Evolutionary conservation across 2,888 invertebrate species (phyloP).

Genomic region (Mesochorus sp.): DNA sequence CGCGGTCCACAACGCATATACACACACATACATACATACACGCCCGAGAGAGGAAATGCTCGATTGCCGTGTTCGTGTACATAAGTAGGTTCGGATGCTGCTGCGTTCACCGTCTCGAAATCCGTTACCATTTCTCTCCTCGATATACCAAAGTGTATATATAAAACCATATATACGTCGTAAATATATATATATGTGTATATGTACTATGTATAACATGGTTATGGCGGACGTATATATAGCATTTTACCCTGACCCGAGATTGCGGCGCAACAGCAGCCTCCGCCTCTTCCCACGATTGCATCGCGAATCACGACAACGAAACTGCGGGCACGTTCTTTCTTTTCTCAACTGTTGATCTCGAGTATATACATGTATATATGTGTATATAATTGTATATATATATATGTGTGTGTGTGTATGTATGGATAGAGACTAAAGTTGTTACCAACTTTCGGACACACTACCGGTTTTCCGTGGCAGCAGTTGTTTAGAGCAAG

Average conservation of each 20-base stretch:
- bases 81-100: slow-evolving; percentile 67
- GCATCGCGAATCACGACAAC: slow-evolving; percentile 59
- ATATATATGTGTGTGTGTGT: neutral
- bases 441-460: slow-evolving; percentile 12
- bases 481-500: neutral
- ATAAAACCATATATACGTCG: slow-evolving; percentile 29
- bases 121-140: slow-evolving; percentile 67
- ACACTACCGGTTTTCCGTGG: slow-evolving; percentile 35
- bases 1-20: slow-evolving; percentile 29
- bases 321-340: slow-evolving; percentile 52
- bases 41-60: slow-evolving; percentile 63
- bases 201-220: slow-evolving; percentile 24
- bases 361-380: slow-evolving; percentile 4
- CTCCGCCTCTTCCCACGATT: slow-evolving; percentile 67
- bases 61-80: slow-evolving; percentile 66
- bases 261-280: slow-evolving; percentile 52
- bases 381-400: slow-evolving; percentile 1
- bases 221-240: slow-evolving; percentile 47
- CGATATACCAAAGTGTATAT: slow-evolving; percentile 34
- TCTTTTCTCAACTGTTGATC: slow-evolving; percentile 40
- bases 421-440: slow-evolving; percentile 12
- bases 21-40: too few relatives aligned
- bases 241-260: slow-evolving; percentile 57
- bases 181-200: slow-evolving; percentile 25
- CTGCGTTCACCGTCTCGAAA: slow-evolving; percentile 64